These are phyloP conservation scores for Andricus curvator DNA, from an alignment of 2,888 invertebrate species.

Conservation along the genomic window DNA sequence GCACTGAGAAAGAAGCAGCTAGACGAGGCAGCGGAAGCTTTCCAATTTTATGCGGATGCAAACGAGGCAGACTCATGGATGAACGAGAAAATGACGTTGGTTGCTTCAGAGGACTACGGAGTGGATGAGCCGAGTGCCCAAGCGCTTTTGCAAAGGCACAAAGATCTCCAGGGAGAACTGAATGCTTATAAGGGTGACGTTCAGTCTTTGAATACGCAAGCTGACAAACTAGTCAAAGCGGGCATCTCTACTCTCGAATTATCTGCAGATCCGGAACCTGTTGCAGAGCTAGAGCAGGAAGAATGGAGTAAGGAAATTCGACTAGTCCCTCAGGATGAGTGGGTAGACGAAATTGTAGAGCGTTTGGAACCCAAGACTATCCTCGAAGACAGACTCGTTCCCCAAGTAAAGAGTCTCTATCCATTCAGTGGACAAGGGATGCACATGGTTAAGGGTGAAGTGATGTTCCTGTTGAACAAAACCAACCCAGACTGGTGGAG, in stretches of 20 bases:
- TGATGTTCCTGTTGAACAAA: slow-evolving; percentile 95
- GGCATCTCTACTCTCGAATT: slow-evolving; percentile 86
- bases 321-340: slow-evolving; percentile 93
- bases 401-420: slow-evolving; percentile 93
- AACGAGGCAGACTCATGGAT: slow-evolving; percentile 99
- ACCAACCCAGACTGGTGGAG: slow-evolving; percentile 99
- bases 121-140: slow-evolving; percentile 95
- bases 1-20: slow-evolving; percentile 87
- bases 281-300: slow-evolving; percentile 77
- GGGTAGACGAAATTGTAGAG: slow-evolving; percentile 95
- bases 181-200: slow-evolving; percentile 94
- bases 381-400: slow-evolving; percentile 91
- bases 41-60: slow-evolving; percentile 98
- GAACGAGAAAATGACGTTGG: slow-evolving; percentile 95
- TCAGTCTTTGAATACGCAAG: slow-evolving; percentile 88
- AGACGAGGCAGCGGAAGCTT: slow-evolving; percentile 94
- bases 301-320: slow-evolving; percentile 82
- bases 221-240: slow-evolving; percentile 86
- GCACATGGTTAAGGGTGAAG: slow-evolving; percentile 93
- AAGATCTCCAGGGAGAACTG: slow-evolving; percentile 92
- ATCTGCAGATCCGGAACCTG: slow-evolving; percentile 72
- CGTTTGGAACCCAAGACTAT: slow-evolving; percentile 91
- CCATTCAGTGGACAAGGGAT: slow-evolving; percentile 96
- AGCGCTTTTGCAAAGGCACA: slow-evolving; percentile 92
- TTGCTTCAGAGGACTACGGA: slow-evolving; percentile 93